Conservation (phyloP, 2,113 vertebrate species). For the Python bivittatus region DNA sequence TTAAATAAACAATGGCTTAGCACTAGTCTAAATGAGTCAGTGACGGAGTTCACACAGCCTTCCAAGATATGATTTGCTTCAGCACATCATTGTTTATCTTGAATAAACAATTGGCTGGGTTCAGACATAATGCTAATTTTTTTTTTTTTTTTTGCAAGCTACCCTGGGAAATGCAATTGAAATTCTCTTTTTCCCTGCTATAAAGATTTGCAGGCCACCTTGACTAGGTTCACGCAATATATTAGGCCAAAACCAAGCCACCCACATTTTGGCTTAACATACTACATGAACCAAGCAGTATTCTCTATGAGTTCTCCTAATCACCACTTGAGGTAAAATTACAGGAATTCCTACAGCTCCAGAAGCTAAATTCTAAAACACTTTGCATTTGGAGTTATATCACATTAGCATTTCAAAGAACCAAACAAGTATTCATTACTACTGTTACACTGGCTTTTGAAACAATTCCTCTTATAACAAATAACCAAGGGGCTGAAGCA, state of each 20-base stretch:
- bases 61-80: background rate
- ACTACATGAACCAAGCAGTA: background rate
- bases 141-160: background rate
- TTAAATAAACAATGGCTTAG: background rate
- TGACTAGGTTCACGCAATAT: background rate
- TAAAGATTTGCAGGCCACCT: background rate
- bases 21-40: background rate
- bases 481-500: conserved; percentile 39
- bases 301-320: conserved; percentile 22
- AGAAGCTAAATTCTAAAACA: conserved; percentile 41
- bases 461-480: background rate
- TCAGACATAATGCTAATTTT: background rate
- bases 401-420: conserved; percentile 58
- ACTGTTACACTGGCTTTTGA: conserved; percentile 37
- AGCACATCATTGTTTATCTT: background rate
- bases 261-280: background rate
- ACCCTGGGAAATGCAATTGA: background rate
- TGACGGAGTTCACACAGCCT: background rate
- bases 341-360: conserved; percentile 41
- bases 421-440: conserved; percentile 52
- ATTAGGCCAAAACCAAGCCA: background rate
- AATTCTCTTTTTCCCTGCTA: background rate
- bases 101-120: background rate
- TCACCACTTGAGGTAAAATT: conserved; percentile 44
- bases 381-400: conserved; percentile 20